phyloP scores from a whole-genome alignment of 2,888 invertebrate species.

The Diploptera punctata region DNA sequence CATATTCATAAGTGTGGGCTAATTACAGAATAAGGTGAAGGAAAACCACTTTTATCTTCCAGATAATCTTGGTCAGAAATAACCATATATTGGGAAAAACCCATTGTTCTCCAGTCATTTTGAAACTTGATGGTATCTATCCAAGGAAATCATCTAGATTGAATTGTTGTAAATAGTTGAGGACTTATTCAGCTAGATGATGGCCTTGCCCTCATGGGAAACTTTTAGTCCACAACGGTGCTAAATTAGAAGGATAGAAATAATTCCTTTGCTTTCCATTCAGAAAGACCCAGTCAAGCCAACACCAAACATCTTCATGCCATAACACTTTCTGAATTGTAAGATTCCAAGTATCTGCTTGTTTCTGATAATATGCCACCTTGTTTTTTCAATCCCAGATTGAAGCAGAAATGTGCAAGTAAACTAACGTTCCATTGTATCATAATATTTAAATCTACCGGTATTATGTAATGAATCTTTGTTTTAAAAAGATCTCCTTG shows the following conservation, averaged over 20 bases:
- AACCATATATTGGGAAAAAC: constrained; percentile 88
- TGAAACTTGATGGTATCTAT: constrained; percentile 72
- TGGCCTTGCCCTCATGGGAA: no score
- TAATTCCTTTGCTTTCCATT: constrained; percentile 63
- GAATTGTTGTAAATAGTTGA: constrained; percentile 61
- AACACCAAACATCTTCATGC: no score
- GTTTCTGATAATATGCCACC: constrained; percentile 65
- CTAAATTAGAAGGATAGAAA: no score
- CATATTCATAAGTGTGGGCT: no score
- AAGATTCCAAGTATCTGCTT: constrained; percentile 55
- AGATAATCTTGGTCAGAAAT: constrained; percentile 76
- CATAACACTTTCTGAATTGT: constrained; percentile 75
- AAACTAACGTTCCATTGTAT: constrained; percentile 82
- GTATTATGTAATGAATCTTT: constrained; percentile 80
- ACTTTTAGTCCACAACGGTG: no score
- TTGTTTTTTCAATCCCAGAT: constrained; percentile 59
- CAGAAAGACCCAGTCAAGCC: constrained; percentile 78
- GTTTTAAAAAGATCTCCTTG: constrained; percentile 59
- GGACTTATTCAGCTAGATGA: constrained; percentile 49
- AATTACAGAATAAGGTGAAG: no score
- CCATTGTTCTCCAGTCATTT: constrained; percentile 75
- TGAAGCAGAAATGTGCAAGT: constrained; percentile 70
- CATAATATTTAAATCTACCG: constrained; percentile 83
- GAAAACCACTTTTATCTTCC: no score
- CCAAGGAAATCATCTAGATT: constrained; percentile 61